phyloP scores from a whole-genome alignment of 2,888 invertebrate species.

The Tetragnatha montana region DNA sequence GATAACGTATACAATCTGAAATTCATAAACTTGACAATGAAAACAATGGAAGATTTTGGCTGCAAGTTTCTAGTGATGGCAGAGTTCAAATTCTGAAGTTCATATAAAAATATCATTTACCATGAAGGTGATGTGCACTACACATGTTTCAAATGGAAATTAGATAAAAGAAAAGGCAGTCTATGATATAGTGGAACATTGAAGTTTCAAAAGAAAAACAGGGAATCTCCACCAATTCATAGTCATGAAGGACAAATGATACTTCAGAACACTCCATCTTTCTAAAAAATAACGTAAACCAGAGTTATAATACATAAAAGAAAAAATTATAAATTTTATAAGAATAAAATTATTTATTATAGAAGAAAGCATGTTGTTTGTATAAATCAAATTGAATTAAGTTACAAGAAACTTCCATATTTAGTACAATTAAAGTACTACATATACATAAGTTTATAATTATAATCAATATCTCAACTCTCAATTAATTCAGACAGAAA shows the following conservation, averaged over 20 bases:
- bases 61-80: conserved; percentile 56
- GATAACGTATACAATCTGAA: conserved; percentile 56
- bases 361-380: not conserved
- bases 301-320: not conserved
- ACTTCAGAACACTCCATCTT: conserved; percentile 69
- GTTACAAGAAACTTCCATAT: too few species aligned
- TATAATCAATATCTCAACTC: too few species aligned
- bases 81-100: conserved; percentile 69
- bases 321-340: not conserved
- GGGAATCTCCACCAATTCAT: conserved; percentile 45
- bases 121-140: conserved; percentile 36
- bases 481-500: too few species aligned
- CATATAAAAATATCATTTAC: conserved; percentile 40
- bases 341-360: not conserved
- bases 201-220: conserved; percentile 40
- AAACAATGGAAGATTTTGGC: conserved; percentile 64
- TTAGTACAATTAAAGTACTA: too few species aligned
- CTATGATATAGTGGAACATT: conserved; percentile 54
- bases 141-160: conserved; percentile 21
- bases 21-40: conserved; percentile 58
- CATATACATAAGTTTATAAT: too few species aligned
- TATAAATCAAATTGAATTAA: too few species aligned
- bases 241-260: conserved; percentile 42
- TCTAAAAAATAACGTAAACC: not conserved
- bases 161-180: conserved; percentile 42